These are phyloP conservation scores for Dryadula phaetusa DNA, from an alignment of 2,888 invertebrate genomes.

Conservation along the genomic window DNA sequence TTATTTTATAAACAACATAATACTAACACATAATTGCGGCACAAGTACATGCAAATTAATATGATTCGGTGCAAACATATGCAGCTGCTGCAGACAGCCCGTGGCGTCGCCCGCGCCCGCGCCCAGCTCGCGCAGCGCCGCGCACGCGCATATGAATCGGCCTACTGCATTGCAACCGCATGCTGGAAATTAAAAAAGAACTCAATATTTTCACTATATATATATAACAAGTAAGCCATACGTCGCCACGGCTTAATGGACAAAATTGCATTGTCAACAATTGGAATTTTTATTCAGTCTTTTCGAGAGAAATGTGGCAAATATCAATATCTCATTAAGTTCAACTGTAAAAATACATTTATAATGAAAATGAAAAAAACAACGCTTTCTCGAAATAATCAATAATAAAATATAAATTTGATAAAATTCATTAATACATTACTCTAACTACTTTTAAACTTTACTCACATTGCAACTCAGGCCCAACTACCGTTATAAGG, in stretches of 20 bases:
- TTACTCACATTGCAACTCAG: conserved; percentile 94
- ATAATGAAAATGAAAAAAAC: no score
- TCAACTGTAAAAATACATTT: no score
- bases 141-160: conserved; percentile 95
- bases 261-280: no score
- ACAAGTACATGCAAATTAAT: conserved; percentile 96
- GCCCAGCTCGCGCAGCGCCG: conserved; percentile 93
- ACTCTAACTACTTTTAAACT: no score
- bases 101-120: conserved; percentile 97
- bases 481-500: conserved; percentile 98
- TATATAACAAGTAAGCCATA: neutral
- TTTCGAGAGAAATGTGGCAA: no score
- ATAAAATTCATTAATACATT: no score
- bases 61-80: conserved; percentile 98
- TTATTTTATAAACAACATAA: no score
- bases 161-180: conserved; percentile 64
- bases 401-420: no score
- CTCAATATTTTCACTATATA: neutral
- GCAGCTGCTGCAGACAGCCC: conserved; percentile 97
- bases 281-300: no score
- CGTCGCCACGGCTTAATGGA: no score
- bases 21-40: conserved; percentile 92
- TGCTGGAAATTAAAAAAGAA: conserved; percentile 50
- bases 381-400: no score
- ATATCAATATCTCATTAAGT: no score